Percentiles rank a stretch among this genome's conserved stretches.
These are phyloP conservation scores for Cheilosia soror DNA, from an alignment of 2,888 invertebrate genomes.

Conservation along the genomic window DNA sequence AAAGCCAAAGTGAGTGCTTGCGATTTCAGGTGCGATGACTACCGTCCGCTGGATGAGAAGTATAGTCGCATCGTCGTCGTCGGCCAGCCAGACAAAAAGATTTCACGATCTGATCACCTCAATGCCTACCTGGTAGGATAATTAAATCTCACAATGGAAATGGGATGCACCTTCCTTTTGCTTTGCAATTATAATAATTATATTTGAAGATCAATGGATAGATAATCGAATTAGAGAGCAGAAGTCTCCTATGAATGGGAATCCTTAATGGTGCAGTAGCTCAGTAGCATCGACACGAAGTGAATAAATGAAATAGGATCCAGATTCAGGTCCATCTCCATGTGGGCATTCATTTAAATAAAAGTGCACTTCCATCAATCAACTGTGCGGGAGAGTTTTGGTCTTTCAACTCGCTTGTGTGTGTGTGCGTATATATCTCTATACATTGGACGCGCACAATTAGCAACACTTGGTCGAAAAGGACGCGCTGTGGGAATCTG, in stretches of 20 bases:
- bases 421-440: neutral
- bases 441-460: slow-evolving; percentile 44
- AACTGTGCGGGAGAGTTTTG: slow-evolving; percentile 47
- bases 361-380: slow-evolving; percentile 72
- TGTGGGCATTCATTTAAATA: slow-evolving; percentile 62
- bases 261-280: slow-evolving; percentile 54
- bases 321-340: slow-evolving; percentile 1
- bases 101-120: slow-evolving; percentile 45
- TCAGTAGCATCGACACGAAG: slow-evolving; percentile 15
- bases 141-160: slow-evolving; percentile 69
- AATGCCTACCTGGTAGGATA: slow-evolving; percentile 65
- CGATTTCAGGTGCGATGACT: slow-evolving; percentile 68
- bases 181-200: slow-evolving; percentile 74
- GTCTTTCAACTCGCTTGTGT: neutral
- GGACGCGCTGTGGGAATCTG: slow-evolving; percentile 64
- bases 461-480: slow-evolving; percentile 70
- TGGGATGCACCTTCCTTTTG: slow-evolving; percentile 46
- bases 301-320: slow-evolving; percentile 56
- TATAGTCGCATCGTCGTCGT: neutral
- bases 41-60: slow-evolving; percentile 30
- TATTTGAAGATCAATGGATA: slow-evolving; percentile 71
- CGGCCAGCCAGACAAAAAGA: slow-evolving; percentile 54
- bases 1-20: slow-evolving; percentile 53
- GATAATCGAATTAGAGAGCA: slow-evolving; percentile 70
- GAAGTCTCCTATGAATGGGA: slow-evolving; percentile 57